Percentiles rank a stretch among this genome's conserved stretches.
Conservation (phyloP, 1,140 invertebrate species). For the Leptinotarsa undecemlineata region DNA sequence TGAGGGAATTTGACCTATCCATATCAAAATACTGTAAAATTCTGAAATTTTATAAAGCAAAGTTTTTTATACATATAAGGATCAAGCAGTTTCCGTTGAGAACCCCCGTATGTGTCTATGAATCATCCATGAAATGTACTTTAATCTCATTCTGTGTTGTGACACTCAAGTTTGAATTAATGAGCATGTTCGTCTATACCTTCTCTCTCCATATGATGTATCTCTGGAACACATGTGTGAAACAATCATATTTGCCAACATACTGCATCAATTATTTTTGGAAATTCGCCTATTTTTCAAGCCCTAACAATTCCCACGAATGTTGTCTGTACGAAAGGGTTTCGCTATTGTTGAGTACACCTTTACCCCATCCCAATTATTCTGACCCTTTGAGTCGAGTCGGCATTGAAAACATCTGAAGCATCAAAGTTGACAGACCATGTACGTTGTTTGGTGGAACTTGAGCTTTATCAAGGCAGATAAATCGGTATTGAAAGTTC, state of each 20-base stretch:
- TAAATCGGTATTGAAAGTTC: constrained; percentile 16
- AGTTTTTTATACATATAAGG: too few relatives aligned
- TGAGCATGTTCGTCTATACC: too few relatives aligned
- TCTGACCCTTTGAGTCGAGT: constrained; percentile 15
- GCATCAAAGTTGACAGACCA: constrained; percentile 15
- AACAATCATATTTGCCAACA: constrained; percentile 12
- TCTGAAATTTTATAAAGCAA: too few relatives aligned
- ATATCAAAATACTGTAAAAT: too few relatives aligned
- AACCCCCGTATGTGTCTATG: too few relatives aligned
- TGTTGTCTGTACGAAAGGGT: constrained; percentile 11
- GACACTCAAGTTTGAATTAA: too few relatives aligned
- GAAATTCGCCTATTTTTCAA: background rate
- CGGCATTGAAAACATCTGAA: constrained; percentile 19
- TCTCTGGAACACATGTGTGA: background rate
- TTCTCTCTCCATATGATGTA: too few relatives aligned
- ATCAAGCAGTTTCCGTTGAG: too few relatives aligned
- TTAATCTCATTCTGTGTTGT: too few relatives aligned
- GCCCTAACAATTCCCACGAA: constrained; percentile 17
- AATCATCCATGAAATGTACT: too few relatives aligned
- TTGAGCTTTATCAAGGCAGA: constrained; percentile 12
- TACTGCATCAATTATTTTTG: constrained; percentile 11
- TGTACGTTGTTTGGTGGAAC: constrained; percentile 16
- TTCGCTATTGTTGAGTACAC: constrained; percentile 21
- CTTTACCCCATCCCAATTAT: constrained; percentile 24
- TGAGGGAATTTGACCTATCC: too few relatives aligned